Evolutionary conservation across 2,797 vertebrate genomes (phyloP).

Genomic region (Sebastes melanostomus): DNA sequence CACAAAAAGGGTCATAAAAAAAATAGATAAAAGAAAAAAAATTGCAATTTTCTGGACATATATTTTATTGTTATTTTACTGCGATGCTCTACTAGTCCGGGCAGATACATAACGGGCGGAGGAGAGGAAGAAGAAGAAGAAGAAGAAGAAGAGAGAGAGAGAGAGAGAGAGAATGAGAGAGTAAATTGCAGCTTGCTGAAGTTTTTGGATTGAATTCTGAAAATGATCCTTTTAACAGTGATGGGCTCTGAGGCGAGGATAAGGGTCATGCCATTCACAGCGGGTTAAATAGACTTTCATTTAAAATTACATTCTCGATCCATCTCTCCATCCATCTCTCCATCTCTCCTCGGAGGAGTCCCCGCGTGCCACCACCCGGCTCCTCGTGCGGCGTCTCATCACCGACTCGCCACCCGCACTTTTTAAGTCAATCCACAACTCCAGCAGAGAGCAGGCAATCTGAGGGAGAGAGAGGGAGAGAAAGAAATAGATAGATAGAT

Average conservation of each 20-base stretch:
- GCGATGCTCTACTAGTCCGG: slow-evolving; percentile 48
- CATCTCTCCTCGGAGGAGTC: slow-evolving; percentile 70
- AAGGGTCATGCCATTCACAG: slow-evolving; percentile 83
- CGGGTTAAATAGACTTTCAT: slow-evolving; percentile 87
- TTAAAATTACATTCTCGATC: slow-evolving; percentile 87
- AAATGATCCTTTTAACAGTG: slow-evolving; percentile 86
- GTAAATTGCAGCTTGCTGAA: slow-evolving; percentile 87
- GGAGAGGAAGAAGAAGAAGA: neutral
- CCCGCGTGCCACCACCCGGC: slow-evolving; percentile 63
- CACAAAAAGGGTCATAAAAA: slow-evolving; percentile 40
- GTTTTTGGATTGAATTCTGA: slow-evolving; percentile 87
- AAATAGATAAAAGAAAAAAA: slow-evolving; percentile 24
- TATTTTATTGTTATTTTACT: slow-evolving; percentile 75
- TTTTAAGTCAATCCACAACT: slow-evolving; percentile 79
- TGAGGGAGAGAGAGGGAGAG: slow-evolving; percentile 22
- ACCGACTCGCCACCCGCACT: slow-evolving; percentile 74
- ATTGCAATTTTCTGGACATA: slow-evolving; percentile 62
- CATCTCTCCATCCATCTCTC: slow-evolving; percentile 68
- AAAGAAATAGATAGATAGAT: neutral
- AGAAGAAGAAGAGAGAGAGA: neutral
- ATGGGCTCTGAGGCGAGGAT: slow-evolving; percentile 83
- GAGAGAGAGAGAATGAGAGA: slow-evolving; percentile 53
- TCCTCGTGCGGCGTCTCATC: slow-evolving; percentile 76
- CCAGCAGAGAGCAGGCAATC: slow-evolving; percentile 71
- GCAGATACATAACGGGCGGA: slow-evolving; percentile 64